phyloP scores from a whole-genome alignment of 1,140 invertebrate species.

The Drosophila kepulauana region DNA sequence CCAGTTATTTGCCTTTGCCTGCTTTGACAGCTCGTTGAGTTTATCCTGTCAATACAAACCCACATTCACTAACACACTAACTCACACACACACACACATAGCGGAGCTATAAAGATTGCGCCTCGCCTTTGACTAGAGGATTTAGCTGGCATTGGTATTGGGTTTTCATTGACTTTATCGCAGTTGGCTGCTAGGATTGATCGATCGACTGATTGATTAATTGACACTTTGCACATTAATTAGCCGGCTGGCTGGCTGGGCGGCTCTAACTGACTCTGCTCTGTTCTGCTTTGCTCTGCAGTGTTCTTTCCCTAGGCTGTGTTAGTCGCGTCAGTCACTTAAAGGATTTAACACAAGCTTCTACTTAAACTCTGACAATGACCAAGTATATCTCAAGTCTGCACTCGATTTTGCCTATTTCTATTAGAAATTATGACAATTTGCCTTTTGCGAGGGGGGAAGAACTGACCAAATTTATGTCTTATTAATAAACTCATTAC shows the following conservation, averaged over 20 bases:
- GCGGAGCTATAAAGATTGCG: constrained; percentile 14
- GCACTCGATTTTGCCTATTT: background rate
- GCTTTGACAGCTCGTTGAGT: constrained; percentile 74
- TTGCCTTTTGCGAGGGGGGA: constrained; percentile 36
- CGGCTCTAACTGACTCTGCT: background rate
- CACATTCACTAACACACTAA: constrained; percentile 20
- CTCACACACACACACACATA: constrained; percentile 20
- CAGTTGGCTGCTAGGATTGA: constrained; percentile 61
- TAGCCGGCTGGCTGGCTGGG: constrained; percentile 48
- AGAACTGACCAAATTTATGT: constrained; percentile 57
- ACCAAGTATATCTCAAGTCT: constrained; percentile 7
- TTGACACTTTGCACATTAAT: constrained; percentile 83
- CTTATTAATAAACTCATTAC: constrained; percentile 80
- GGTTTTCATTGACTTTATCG: constrained; percentile 47
- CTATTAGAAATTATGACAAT: constrained; percentile 73
- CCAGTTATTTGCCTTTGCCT: constrained; percentile 68
- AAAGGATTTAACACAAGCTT: constrained; percentile 34
- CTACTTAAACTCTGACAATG: constrained; percentile 44
- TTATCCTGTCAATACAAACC: constrained; percentile 75
- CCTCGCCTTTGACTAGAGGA: constrained; percentile 37
- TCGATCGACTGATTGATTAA: constrained; percentile 78
- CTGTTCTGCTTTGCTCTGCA: background rate
- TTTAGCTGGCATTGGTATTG: constrained; percentile 45
- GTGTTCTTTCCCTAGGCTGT: background rate
- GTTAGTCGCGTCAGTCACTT: constrained; percentile 38